Base-by-base conservation (phyloP, 2,888 invertebrate species). In the Crossocerus cetratus region DNA sequence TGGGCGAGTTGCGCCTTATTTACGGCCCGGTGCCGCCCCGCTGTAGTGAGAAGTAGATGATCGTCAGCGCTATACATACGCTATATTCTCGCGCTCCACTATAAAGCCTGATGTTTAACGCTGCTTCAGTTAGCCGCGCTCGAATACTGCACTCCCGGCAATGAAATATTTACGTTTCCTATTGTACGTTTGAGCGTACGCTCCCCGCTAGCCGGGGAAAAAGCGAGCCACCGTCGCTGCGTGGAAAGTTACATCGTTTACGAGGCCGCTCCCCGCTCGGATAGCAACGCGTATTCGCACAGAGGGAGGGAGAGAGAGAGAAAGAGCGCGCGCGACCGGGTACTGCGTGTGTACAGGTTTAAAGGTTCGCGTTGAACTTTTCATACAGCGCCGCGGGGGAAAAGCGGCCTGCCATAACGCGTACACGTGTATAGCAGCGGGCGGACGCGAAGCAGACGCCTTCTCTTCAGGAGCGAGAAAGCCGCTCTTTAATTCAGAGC, bases 401-500 rank as follows among this genome's bases (percentile, higher is more conserved):
- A 49, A 43, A 13, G 18, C 53, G 16, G 23, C 23, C 13, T n/a
- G 13, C 16, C n/a, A 22, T 8, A 20, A 49, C 53, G 32, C 16
- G 18, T 14, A 54, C 14, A 54, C 53, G 32, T 62, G 49, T 23
- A 49, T 11, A 11, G 32, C 1, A 32, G 11, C 11, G 32, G 14
- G n/a, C n/a, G 49, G 14, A n/a, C n/a, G 21, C 32, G n/a, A 5
- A 32, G 16, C 21, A 3, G 4, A 45, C 60, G 22, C 60, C 8
- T 54, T 22, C 20, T 11, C 49, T 32, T 20, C 32, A 8, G 5
- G 32, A 32, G 32, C 32, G 32, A 32, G 57, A 64, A 66, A 44
- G 68, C 20, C 57, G 68, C 70, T 69, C 67, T 75, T 78, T 77
- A 70, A 78, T 78, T 77, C 71, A 71, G 59, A 55, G 32, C 54